phyloP scores from a whole-genome alignment of 2,113 vertebrate genomes.

The Mus musculus region DNA sequence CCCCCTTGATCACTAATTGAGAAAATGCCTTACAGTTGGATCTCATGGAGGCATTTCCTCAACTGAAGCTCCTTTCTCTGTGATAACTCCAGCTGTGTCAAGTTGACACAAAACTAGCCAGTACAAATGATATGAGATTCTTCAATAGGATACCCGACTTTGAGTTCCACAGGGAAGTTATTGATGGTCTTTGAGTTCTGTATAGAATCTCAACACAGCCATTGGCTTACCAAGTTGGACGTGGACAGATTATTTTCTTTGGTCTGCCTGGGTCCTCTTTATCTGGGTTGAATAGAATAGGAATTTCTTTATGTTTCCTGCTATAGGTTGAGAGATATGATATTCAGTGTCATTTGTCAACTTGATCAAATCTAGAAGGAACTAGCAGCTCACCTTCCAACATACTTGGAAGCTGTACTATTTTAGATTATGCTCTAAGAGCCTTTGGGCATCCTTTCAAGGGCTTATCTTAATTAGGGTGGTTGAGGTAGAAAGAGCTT shows the following conservation, averaged over 20 bases:
- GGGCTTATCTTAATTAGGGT: background rate
- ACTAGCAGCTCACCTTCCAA: background rate
- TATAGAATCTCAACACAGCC: background rate
- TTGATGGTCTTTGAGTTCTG: background rate
- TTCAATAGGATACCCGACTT: background rate
- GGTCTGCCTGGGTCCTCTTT: background rate
- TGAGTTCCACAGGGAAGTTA: background rate
- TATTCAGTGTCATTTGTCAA: background rate
- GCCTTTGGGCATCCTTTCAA: background rate
- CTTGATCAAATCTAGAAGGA: background rate
- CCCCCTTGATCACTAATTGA: too few relatives aligned
- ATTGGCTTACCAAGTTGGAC: background rate
- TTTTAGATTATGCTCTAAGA: background rate
- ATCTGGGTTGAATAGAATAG: background rate
- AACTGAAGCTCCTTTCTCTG: too few relatives aligned
- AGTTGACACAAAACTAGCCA: too few relatives aligned
- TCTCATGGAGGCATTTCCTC: too few relatives aligned
- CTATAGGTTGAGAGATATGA: background rate
- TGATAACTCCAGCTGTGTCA: too few relatives aligned
- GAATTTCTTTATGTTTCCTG: background rate
- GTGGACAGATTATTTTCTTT: background rate
- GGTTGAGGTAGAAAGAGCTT: background rate
- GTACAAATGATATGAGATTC: background rate
- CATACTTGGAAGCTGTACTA: background rate
- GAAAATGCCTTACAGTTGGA: too few relatives aligned